Conservation (phyloP, 2,113 vertebrate species). For the Colinus virginianus region DNA sequence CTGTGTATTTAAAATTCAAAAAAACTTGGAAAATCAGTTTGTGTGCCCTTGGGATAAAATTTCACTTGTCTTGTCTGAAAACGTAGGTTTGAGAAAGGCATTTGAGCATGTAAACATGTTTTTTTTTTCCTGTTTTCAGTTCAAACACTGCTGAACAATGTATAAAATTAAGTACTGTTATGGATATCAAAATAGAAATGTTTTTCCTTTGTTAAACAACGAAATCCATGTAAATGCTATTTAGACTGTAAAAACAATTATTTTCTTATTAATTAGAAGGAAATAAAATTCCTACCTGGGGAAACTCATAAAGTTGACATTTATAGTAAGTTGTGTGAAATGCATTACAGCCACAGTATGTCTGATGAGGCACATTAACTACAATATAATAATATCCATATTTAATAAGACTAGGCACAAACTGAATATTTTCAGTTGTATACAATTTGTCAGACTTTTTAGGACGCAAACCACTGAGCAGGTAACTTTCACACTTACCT, state of each 20-base stretch:
- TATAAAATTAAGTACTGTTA: background rate
- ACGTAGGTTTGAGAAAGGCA: conserved; percentile 8
- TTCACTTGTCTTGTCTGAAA: background rate
- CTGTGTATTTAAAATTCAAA: background rate
- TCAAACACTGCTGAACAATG: background rate
- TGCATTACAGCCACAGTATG: background rate
- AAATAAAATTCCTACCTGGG: background rate
- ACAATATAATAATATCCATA: background rate
- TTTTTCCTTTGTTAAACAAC: background rate
- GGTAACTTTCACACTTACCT: background rate
- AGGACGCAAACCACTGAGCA: background rate
- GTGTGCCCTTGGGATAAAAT: background rate
- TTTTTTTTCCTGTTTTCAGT: conserved; percentile 9
- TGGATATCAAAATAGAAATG: background rate
- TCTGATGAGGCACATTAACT: background rate
- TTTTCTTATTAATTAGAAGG: background rate
- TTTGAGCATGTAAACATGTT: background rate
- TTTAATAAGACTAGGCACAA: background rate
- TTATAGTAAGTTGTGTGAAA: background rate
- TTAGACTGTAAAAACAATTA: background rate
- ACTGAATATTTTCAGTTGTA: background rate
- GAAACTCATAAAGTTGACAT: background rate
- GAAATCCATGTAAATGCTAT: background rate
- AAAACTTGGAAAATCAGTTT: conserved; percentile 4
- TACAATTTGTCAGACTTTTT: background rate